These are phyloP conservation scores for Neocrepidodera transversa DNA, from an alignment of 2,888 invertebrate species.

Conservation along the genomic window DNA sequence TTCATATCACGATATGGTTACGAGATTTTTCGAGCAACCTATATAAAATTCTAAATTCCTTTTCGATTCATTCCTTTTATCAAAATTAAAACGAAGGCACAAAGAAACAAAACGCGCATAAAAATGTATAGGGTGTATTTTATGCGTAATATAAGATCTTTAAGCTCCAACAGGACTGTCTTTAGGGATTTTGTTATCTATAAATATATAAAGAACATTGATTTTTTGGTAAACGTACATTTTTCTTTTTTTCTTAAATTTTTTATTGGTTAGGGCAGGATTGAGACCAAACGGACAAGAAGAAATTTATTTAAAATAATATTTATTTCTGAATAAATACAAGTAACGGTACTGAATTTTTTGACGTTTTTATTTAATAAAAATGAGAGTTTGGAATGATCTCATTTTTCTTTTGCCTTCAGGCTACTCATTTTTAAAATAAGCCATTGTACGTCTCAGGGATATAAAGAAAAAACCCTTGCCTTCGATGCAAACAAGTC, in stretches of 20 bases:
- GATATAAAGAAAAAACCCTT: conserved; percentile 25
- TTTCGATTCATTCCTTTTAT: conserved; percentile 16
- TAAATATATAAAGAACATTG: not conserved
- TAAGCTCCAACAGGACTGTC: not conserved
- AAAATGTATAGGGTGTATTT: conserved; percentile 20
- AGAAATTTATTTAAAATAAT: too few relatives aligned
- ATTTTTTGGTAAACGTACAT: too few relatives aligned
- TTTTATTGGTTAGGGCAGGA: too few relatives aligned
- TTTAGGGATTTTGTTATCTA: not conserved
- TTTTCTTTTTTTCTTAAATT: too few relatives aligned
- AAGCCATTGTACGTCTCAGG: conserved; percentile 14
- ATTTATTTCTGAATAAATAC: not conserved
- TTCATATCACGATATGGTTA: not conserved
- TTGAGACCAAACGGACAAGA: too few relatives aligned
- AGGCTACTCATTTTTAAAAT: conserved; percentile 20
- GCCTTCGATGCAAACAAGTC: conserved; percentile 33
- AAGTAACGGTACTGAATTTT: not conserved
- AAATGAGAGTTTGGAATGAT: conserved; percentile 16
- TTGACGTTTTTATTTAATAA: conserved; percentile 16
- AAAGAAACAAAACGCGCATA: conserved; percentile 13
- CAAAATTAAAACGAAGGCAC: conserved; percentile 20
- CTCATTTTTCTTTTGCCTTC: conserved; percentile 4
- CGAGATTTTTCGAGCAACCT: not conserved
- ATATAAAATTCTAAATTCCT: conserved; percentile 5
- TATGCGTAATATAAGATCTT: conserved; percentile 19